Conservation (phyloP, 2,888 invertebrate genomes). For the Drosophila suboccidentalis region DNA sequence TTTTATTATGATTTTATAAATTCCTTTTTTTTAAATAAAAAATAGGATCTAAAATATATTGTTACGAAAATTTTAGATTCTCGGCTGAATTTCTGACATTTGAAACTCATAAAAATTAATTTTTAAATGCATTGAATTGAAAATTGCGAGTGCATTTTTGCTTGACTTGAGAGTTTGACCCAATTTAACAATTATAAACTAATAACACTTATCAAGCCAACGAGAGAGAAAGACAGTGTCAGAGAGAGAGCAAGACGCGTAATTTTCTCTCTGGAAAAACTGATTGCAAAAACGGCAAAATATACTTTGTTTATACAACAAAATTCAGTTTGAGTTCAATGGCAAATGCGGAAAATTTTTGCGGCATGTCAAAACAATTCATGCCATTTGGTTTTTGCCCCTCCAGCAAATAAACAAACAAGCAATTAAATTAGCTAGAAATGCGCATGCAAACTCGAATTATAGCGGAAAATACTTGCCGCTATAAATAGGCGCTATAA, state of each 20-base stretch:
- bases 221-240: not conserved
- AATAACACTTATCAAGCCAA: conserved; percentile 49
- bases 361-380: conserved; percentile 71
- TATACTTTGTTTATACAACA: conserved; percentile 25
- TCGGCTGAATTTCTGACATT: too few species aligned
- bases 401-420: conserved; percentile 52
- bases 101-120: conserved; percentile 30
- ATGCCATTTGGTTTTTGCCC: conserved; percentile 49
- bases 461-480: conserved; percentile 40
- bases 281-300: conserved; percentile 18
- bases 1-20: too few species aligned
- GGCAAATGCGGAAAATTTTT: conserved; percentile 52
- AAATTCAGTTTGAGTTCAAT: conserved; percentile 50
- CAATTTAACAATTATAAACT: conserved; percentile 46
- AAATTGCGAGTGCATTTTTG: conserved; percentile 57
- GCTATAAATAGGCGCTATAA: conserved; percentile 40
- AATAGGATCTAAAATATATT: too few species aligned
- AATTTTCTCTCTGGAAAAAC: conserved; percentile 8
- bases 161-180: conserved; percentile 46
- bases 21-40: too few species aligned
- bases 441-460: conserved; percentile 60
- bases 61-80: too few species aligned
- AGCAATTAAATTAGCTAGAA: conserved; percentile 72
- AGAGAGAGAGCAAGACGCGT: conserved; percentile 2
- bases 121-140: conserved; percentile 49